These are phyloP conservation scores for Sebastes itinus DNA, from an alignment of 2,797 vertebrate genomes.

Conservation along the genomic window DNA sequence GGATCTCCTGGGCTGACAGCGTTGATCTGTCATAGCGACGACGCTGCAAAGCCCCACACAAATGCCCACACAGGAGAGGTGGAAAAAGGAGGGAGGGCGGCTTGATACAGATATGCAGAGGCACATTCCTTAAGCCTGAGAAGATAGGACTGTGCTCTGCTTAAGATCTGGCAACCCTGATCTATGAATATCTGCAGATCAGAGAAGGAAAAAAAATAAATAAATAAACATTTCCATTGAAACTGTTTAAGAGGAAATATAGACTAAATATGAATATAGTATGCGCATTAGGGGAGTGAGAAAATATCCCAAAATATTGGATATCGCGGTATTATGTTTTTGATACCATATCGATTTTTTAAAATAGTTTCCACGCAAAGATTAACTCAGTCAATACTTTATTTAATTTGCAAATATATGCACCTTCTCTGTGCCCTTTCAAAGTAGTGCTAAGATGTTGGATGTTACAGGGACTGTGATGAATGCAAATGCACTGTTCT, in stretches of 20 bases:
- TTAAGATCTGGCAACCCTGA: constrained; percentile 14
- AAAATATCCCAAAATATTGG: no score
- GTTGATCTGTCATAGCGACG: constrained; percentile 80
- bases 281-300: accelerated
- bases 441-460: no score
- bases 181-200: constrained; percentile 15
- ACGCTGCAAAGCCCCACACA: constrained; percentile 77
- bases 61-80: constrained; percentile 67
- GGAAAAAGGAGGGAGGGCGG: constrained; percentile 27
- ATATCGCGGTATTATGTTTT: no score
- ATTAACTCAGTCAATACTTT: no score
- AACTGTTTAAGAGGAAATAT: background rate
- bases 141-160: constrained; percentile 43
- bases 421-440: no score
- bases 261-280: background rate
- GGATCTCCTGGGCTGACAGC: constrained; percentile 81
- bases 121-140: constrained; percentile 64
- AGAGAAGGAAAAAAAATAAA: background rate
- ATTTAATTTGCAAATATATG: no score
- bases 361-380: no score
- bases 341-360: accelerated
- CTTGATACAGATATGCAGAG: constrained; percentile 66
- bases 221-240: background rate
- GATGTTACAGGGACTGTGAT: no score
- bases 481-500: no score